These are phyloP conservation scores for Bombylius discolor DNA, from an alignment of 2,888 invertebrate species.

Conservation along the genomic window DNA sequence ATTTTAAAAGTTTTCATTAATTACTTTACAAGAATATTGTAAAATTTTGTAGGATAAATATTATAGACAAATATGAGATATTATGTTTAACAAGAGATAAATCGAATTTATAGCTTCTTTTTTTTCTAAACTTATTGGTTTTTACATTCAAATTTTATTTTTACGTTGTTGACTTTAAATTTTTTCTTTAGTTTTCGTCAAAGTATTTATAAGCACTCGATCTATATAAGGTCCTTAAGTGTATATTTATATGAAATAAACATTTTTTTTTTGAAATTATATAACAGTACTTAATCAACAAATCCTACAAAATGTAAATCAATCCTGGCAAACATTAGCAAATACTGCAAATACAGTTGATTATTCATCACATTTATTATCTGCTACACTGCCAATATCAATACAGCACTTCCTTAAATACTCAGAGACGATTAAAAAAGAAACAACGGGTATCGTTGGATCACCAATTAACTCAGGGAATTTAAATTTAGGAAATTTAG, in stretches of 20 bases:
- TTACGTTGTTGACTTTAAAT: too few species aligned
- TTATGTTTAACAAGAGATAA: too few species aligned
- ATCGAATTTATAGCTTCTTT: too few species aligned
- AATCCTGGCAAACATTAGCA: conserved; percentile 37
- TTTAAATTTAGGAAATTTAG: conserved; percentile 29
- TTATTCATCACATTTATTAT: conserved; percentile 37
- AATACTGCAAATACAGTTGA: conserved; percentile 37
- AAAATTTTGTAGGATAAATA: too few species aligned
- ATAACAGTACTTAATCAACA: conserved; percentile 34
- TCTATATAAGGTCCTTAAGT: background rate
- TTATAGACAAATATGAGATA: too few species aligned
- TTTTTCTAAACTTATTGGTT: too few species aligned
- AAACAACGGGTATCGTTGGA: conserved; percentile 31
- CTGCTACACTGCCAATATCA: conserved; percentile 38
- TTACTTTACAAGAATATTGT: too few species aligned
- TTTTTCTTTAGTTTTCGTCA: too few species aligned
- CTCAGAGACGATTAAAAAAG: conserved; percentile 38
- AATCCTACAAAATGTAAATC: conserved; percentile 37
- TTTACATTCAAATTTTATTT: too few species aligned
- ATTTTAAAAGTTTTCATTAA: too few species aligned
- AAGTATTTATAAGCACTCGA: background rate
- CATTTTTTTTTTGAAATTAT: too few species aligned
- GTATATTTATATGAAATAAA: too few species aligned
- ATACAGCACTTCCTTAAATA: conserved; percentile 39
- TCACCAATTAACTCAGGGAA: conserved; percentile 31